Evolutionary conservation across 1,140 invertebrate genomes (phyloP), one percentile per base, ranked within the genome.

Genomic region (Thrips palmi): DNA sequence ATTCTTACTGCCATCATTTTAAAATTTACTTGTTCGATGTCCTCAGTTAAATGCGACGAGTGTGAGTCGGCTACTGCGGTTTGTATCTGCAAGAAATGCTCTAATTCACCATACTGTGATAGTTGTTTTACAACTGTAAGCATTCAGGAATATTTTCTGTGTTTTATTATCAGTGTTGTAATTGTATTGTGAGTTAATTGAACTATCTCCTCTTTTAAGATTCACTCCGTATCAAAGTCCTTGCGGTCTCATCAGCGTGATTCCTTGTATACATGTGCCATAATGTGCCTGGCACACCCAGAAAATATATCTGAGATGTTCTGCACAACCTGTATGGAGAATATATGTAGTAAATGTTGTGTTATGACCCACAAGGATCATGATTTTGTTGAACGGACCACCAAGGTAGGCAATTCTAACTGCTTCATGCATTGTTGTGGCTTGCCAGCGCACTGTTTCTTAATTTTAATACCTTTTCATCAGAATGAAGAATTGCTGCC

Each of bases 341-440:
- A 45, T 4, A 37, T 39, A 2, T 65, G 62, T 37, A 47, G 50
- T 4, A 47, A 54, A 30, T 65, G 61, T 40, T 43, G 53, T 17
- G 15, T 64, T 14, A 21, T 46, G 1, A 37, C 15, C 0, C 61
- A 64, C 44, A 39, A 46, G 10, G 39, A 43, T 1, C 60, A 63
- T 39, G 25, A 40, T 7, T 37, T 46, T 27, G 39, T 25, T 23
- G 38, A 44, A 23, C 7, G 50, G 11, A 40, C 41, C 18, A 42
- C 47, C 39, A 20, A 45, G 37, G 49, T 53, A 46, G 37, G 45
- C 47, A 30, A 15, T 22, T 36, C 27, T 39, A 36, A 28, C 17
- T 34, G 34, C 35, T 37, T 23, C n/a, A n/a, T n/a, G n/a, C n/a
- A n/a, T n/a, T n/a, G n/a, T 21, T 18, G 15, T 24, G 11, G 33